These are phyloP conservation scores for Paedocypris sp. DNA, from an alignment of 2,113 vertebrate species.

Conservation along the genomic window DNA sequence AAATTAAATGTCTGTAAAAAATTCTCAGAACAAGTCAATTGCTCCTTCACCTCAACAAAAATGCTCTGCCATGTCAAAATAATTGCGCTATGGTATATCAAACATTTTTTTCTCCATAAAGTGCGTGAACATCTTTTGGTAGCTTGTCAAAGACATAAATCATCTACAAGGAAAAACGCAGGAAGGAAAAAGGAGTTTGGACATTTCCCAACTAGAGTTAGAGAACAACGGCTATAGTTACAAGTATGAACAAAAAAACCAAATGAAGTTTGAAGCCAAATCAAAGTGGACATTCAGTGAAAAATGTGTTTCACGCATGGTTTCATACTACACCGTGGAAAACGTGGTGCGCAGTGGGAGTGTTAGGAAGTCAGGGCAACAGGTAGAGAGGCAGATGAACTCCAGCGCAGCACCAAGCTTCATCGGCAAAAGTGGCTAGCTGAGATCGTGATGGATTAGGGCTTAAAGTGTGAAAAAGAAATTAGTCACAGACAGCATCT, in stretches of 20 bases:
- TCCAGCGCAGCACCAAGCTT: conserved; percentile 16
- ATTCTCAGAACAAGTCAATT: too few species aligned
- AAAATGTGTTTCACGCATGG: background rate
- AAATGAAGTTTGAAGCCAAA: background rate
- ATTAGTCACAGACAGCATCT: conserved; percentile 55
- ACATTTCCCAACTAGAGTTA: too few species aligned
- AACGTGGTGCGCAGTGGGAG: background rate
- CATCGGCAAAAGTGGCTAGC: conserved; percentile 26
- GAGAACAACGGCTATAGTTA: too few species aligned
- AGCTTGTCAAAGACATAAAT: too few species aligned
- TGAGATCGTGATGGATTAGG: conserved; percentile 49
- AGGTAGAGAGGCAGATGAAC: conserved; percentile 13
- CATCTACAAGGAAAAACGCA: too few species aligned
- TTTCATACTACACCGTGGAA: conserved; percentile 1
- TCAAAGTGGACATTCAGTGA: conserved; percentile 14
- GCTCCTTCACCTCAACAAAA: too few species aligned
- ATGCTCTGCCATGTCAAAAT: too few species aligned
- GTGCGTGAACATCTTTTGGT: too few species aligned
- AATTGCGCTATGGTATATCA: too few species aligned
- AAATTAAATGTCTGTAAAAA: too few species aligned
- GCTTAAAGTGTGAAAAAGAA: conserved; percentile 59
- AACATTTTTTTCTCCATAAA: too few species aligned
- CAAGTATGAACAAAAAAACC: background rate
- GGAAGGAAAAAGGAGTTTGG: too few species aligned
- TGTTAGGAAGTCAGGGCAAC: background rate